phyloP scores from a whole-genome alignment of 2,113 vertebrate genomes.

The Rhabdomys dilectus region DNA sequence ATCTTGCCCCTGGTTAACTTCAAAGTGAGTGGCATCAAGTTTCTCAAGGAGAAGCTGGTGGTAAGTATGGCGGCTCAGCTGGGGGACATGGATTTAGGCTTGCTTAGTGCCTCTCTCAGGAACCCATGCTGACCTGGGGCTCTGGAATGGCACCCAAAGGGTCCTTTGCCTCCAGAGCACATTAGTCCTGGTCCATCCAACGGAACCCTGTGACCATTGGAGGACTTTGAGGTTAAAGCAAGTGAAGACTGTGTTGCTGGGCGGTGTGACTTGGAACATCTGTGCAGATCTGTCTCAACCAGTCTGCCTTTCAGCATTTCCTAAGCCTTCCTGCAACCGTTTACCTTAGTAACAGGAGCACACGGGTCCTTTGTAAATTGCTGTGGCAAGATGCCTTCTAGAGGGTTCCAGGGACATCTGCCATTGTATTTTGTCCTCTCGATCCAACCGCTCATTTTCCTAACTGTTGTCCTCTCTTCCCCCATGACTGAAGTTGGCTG shows the following conservation, averaged over 20 bases:
- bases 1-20: constrained; percentile 95
- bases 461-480: neutral
- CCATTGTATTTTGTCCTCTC: neutral
- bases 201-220: rapidly evolving
- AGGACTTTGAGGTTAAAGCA: rapidly evolving
- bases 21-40: constrained; percentile 91
- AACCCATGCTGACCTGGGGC: neutral
- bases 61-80: constrained; percentile 81
- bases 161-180: neutral
- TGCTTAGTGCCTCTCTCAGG: neutral
- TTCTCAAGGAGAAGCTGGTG: constrained; percentile 93
- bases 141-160: neutral
- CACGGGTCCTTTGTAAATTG: neutral
- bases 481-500: neutral
- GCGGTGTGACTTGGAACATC: too few relatives aligned
- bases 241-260: rapidly evolving
- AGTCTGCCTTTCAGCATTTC: neutral
- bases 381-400: neutral
- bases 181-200: neutral
- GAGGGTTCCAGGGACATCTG: neutral
- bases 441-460: neutral
- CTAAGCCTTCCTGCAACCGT: neutral
- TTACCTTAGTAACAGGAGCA: neutral
- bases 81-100: neutral
- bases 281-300: neutral